Conservation (phyloP, 1,140 invertebrate species). For the Magallana angulata region DNA sequence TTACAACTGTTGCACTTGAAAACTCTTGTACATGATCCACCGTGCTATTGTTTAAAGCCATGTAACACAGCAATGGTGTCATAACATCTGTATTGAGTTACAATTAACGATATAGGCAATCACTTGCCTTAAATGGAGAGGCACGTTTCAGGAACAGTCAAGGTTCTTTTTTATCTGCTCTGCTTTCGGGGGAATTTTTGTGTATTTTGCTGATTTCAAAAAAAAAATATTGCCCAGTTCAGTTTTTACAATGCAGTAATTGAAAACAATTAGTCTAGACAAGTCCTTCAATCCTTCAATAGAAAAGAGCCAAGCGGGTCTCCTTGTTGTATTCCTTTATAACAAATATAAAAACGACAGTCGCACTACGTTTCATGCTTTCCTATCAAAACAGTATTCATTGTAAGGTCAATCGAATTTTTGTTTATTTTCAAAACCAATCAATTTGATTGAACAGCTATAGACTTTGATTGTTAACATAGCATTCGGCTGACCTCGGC, state of each 20-base stretch:
- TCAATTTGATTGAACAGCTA: conserved; percentile 16
- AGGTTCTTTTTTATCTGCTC: neutral
- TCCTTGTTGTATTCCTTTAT: no score
- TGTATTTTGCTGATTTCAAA: neutral
- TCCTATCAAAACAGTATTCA: neutral
- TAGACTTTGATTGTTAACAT: neutral
- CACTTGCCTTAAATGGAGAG: no score
- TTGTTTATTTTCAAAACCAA: neutral
- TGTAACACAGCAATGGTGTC: neutral
- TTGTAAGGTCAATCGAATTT: neutral
- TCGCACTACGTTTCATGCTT: neutral
- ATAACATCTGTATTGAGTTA: neutral
- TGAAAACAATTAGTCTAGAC: no score
- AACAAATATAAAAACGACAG: no score
- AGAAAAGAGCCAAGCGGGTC: no score
- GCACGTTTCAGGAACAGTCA: neutral
- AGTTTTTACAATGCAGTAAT: neutral
- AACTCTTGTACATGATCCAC: neutral
- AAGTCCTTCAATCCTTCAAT: no score
- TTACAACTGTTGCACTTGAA: neutral
- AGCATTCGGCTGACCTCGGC: neutral
- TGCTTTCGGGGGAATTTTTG: neutral
- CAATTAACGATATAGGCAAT: neutral
- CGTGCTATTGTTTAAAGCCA: neutral
- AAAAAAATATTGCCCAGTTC: neutral